These are phyloP conservation scores for Capreolus pygargus DNA, from an alignment of 2,113 vertebrate species.

Conservation along the genomic window DNA sequence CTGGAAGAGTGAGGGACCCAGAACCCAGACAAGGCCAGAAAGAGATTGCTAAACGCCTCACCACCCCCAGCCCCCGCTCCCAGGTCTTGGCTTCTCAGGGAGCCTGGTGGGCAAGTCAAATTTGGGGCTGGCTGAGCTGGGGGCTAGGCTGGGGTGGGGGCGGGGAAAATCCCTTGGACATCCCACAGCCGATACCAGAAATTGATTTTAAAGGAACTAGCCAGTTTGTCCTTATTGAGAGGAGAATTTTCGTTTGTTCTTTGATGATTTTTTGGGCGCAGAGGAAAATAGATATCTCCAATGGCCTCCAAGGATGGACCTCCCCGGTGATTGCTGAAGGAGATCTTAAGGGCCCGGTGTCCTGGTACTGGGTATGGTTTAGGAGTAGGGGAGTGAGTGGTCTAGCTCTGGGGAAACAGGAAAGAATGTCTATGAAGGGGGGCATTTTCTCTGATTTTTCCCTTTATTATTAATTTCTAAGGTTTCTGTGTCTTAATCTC, in stretches of 20 bases:
- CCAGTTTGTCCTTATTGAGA: not conserved
- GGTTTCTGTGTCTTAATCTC: not conserved
- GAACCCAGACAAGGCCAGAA: not conserved
- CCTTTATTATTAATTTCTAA: conserved; percentile 1
- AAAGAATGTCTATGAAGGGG: not conserved
- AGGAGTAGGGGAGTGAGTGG: not conserved
- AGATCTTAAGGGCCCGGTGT: not conserved
- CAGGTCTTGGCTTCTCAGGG: not conserved
- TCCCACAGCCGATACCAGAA: not conserved
- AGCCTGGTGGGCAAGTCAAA: fast-evolving
- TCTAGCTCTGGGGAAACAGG: not conserved
- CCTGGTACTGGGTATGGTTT: not conserved
- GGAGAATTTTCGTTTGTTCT: conserved; percentile 48
- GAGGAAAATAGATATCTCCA: not conserved
- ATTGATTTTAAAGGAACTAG: not conserved
- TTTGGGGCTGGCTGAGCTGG: not conserved
- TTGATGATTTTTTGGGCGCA: not conserved
- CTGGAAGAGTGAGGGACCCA: not conserved
- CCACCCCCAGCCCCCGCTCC: not conserved
- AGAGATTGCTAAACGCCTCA: not conserved
- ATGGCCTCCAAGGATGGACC: not conserved
- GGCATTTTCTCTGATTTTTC: not conserved
- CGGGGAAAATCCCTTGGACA: not conserved
- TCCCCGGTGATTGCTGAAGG: not conserved
- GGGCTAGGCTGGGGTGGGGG: not conserved